These are phyloP conservation scores for Copidosoma floridanum DNA, from an alignment of 1,140 invertebrate genomes.

Conservation along the genomic window DNA sequence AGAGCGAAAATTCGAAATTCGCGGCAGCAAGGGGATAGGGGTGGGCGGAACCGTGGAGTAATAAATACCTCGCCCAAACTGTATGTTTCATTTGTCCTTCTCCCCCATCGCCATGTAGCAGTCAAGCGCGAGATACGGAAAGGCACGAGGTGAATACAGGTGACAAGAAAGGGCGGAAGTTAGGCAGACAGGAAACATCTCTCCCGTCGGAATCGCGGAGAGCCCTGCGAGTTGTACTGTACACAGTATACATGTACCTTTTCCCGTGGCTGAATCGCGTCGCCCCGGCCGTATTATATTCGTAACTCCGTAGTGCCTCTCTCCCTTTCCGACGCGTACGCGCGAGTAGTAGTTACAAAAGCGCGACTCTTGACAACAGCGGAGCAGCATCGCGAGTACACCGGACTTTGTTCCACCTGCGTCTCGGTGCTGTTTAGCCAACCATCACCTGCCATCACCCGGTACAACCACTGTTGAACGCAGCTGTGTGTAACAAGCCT, in stretches of 20 bases:
- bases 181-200: constrained; percentile 23
- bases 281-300: constrained; percentile 11
- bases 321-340: background rate
- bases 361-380: constrained; percentile 9
- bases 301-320: no score
- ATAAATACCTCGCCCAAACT: constrained; percentile 20
- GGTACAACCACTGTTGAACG: background rate
- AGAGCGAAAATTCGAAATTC: no score
- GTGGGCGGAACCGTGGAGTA: background rate
- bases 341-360: background rate
- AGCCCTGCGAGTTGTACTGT: background rate
- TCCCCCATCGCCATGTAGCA: no score
- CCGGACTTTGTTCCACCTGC: constrained; percentile 13
- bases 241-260: background rate
- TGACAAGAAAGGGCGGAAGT: constrained; percentile 11
- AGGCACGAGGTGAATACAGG: constrained; percentile 15
- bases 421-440: no score
- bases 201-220: constrained; percentile 12
- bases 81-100: constrained; percentile 13
- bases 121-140: constrained; percentile 8
- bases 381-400: no score
- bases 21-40: background rate
- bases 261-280: constrained; percentile 18
- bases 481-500: no score
- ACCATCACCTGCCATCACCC: background rate